Percentiles rank a stretch among this genome's conserved stretches.
phyloP scores from a whole-genome alignment of 2,113 vertebrate genomes.

The Pionites leucogaster region DNA sequence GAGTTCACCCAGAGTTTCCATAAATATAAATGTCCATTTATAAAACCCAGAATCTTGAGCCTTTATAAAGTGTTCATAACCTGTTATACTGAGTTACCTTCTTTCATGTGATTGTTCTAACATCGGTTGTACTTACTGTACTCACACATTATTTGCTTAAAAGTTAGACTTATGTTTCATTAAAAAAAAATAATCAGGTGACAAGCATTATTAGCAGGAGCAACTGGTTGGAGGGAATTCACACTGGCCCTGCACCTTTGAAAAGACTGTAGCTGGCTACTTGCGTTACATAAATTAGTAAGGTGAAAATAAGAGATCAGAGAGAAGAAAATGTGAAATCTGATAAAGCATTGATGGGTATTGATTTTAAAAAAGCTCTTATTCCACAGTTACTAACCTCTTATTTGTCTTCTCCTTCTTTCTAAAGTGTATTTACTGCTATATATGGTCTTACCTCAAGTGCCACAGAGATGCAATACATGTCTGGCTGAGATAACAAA shows the following conservation, averaged over 20 bases:
- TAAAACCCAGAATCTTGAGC: not conserved
- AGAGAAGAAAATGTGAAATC: not conserved
- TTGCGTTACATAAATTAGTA: not conserved
- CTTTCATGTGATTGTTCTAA: not conserved
- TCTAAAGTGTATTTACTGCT: not conserved
- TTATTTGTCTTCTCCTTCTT: conserved; percentile 4
- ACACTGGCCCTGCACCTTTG: not conserved
- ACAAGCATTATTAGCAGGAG: not conserved
- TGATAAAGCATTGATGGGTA: not conserved
- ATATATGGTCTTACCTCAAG: not conserved
- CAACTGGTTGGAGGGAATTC: not conserved
- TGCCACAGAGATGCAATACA: not conserved
- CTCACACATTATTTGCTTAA: not conserved
- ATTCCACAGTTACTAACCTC: not conserved
- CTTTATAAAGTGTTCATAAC: not conserved
- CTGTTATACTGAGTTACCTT: not conserved
- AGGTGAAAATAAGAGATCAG: not conserved
- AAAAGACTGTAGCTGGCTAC: not conserved
- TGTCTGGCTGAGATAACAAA: not conserved
- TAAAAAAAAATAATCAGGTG: not conserved
- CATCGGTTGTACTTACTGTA: not conserved
- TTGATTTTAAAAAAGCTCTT: conserved; percentile 1
- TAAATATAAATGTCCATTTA: not conserved
- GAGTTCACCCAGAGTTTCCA: not conserved
- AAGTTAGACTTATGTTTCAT: not conserved